Conservation (phyloP, 2,888 invertebrate species). For the Nemoura dubitans region DNA sequence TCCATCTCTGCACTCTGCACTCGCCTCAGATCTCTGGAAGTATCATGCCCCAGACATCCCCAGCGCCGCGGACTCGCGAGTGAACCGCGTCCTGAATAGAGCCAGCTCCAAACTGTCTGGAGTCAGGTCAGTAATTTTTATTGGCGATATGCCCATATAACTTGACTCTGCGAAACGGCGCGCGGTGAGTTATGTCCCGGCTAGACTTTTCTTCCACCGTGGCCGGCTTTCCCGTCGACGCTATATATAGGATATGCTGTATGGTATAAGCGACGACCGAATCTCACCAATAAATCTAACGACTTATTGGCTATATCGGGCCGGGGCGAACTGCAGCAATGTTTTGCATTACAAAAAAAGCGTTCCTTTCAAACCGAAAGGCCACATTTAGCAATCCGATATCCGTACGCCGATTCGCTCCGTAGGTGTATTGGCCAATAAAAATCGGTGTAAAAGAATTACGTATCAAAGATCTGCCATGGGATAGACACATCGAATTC, state of each 20-base stretch:
- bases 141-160: neutral
- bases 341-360: neutral
- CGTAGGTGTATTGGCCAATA: neutral
- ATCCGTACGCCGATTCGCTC: neutral
- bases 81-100: neutral
- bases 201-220: neutral
- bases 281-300: neutral
- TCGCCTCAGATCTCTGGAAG: neutral
- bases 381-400: constrained; percentile 2
- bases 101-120: neutral
- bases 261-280: neutral
- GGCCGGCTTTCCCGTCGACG: neutral
- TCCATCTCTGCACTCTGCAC: neutral
- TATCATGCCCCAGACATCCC: neutral
- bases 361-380: neutral
- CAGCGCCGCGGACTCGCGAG: too few relatives aligned
- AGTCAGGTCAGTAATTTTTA: constrained; percentile 7
- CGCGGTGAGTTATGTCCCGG: neutral
- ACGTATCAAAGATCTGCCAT: neutral
- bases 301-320: neutral
- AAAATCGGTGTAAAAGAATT: neutral
- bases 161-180: neutral
- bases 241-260: too few relatives aligned
- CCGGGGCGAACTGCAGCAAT: neutral
- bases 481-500: neutral